A percentile compares a stretch with the other conserved stretches of the same genome.
Conservation (phyloP, 2,113 vertebrate genomes). For the Laticauda colubrina region DNA sequence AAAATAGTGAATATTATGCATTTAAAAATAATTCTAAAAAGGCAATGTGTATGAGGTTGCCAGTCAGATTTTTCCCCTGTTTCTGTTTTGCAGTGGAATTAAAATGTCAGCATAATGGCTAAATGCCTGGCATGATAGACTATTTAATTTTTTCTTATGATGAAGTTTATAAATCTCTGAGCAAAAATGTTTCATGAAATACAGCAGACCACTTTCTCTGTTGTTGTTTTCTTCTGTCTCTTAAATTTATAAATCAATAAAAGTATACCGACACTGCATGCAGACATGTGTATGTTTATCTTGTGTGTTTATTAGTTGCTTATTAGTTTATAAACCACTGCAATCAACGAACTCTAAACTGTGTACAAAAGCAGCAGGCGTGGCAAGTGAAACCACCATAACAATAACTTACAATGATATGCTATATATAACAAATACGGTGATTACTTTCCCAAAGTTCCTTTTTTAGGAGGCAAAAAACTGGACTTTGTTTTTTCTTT, state of each 20-base stretch:
- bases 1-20: neutral
- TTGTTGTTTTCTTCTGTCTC: neutral
- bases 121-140: neutral
- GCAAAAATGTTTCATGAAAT: neutral
- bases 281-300: neutral
- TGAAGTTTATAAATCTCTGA: neutral
- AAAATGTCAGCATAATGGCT: neutral
- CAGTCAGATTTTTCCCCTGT: neutral
- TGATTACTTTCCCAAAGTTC: neutral
- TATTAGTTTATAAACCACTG: neutral
- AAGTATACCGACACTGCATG: neutral
- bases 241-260: conserved; percentile 3
- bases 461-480: no score
- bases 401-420: neutral
- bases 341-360: neutral
- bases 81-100: neutral
- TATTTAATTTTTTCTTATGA: conserved; percentile 8
- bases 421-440: neutral
- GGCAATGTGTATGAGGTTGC: neutral
- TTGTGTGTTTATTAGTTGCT: neutral
- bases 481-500: no score
- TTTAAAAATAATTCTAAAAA: neutral
- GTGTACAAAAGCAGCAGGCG: neutral
- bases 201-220: neutral
- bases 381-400: neutral